Evolutionary conservation across 2,113 vertebrate genomes (phyloP).

Genomic region (Dascyllus trimaculatus): DNA sequence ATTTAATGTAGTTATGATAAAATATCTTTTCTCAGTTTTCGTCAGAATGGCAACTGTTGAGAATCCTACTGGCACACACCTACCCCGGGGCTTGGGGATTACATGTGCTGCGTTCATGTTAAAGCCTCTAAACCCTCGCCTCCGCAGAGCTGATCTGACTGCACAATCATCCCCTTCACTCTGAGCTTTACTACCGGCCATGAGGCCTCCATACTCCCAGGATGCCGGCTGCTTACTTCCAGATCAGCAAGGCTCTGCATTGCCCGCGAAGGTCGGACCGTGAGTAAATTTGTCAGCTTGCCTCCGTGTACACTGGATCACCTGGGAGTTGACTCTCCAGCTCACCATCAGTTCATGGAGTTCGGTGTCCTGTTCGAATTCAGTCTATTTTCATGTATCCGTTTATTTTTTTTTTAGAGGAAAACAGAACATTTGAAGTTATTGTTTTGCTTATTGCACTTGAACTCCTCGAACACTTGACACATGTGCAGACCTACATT

Average conservation of each 20-base stretch:
- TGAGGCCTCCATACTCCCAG: constrained; percentile 63
- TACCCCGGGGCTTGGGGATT: constrained; percentile 71
- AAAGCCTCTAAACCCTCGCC: constrained; percentile 76
- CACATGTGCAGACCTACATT: neutral
- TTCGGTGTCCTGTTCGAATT: neutral
- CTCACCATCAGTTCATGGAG: constrained; percentile 40
- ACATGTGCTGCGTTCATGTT: constrained; percentile 73
- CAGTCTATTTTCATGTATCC: constrained; percentile 20
- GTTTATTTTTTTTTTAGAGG: constrained; percentile 49
- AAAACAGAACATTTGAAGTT: constrained; percentile 24
- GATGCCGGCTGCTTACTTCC: constrained; percentile 69
- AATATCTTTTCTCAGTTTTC: constrained; percentile 38
- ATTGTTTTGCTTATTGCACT: constrained; percentile 29
- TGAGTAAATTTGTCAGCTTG: constrained; percentile 73
- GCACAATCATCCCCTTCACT: constrained; percentile 63
- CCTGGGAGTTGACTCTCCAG: constrained; percentile 62
- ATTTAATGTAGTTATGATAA: constrained; percentile 37
- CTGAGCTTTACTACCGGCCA: constrained; percentile 60
- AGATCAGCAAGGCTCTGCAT: constrained; percentile 65
- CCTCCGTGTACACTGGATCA: constrained; percentile 45
- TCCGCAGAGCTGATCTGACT: constrained; percentile 75
- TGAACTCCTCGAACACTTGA: constrained; percentile 4
- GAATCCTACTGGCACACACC: constrained; percentile 58
- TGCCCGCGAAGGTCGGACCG: constrained; percentile 55
- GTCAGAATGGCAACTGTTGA: constrained; percentile 41